Evolutionary conservation across 1,140 invertebrate species (phyloP), one percentile per base, ranked within the genome.

Genomic region (Eurosta solidaginis): DNA sequence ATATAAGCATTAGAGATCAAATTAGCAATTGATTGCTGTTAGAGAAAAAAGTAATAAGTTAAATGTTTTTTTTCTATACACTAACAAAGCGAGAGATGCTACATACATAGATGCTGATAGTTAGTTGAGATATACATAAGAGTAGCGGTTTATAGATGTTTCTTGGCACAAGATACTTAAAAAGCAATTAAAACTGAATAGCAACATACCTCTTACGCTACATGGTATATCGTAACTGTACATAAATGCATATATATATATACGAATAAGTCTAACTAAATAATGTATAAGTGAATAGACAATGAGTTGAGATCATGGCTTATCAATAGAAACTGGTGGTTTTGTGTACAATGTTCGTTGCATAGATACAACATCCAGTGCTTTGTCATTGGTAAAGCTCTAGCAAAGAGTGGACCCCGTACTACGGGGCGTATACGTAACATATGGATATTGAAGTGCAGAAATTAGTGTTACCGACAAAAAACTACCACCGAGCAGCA

Each of bases 171-270:
- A 17, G 40, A 17, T 7, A 40, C 40, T 40, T 68, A 27, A 40
- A 68, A 17, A 68, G 59, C 59, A 68, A 68, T 68, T 68, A 68
- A 68, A n/a, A n/a, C 33, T 68, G 33, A 68, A 68, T 68, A 33
- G 33, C 27, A 40, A 42, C 59, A 68, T 9, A 20, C 29, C 59
- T 6, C 59, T 1, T 40, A 14, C n/a, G n/a, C n/a, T 14, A 22
- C 14, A 68, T 36, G 17, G n/a, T n/a, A n/a, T n/a, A n/a, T n/a
- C n/a, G n/a, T 7, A n/a, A 6, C 25, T 14, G 17, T 63, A 63
- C 27, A 36, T 14, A 33, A 2, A 29, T 4, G 4, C 20, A 5
- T 52, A 25, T 68, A 20, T 33, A 68, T 40, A 68, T 68, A 33
- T 20, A 68, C 20, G 17, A 68, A 4, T 36, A 27, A 22, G n/a